Evolutionary conservation across 2,888 invertebrate species (phyloP).

Genomic region (Dasysyrphus tricinctus): DNA sequence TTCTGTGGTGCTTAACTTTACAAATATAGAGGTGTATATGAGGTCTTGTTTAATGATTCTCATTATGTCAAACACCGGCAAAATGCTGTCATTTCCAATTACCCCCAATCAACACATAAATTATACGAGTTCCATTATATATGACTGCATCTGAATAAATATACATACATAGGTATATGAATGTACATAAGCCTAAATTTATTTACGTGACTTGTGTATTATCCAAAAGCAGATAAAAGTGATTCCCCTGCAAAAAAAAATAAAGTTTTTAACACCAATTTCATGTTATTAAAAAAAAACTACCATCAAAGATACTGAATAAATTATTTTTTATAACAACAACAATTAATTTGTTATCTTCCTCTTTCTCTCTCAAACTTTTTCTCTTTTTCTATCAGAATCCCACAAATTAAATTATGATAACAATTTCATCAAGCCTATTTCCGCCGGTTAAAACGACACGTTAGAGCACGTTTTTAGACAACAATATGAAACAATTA

Average conservation of each 20-base stretch:
- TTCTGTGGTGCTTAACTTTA: neutral
- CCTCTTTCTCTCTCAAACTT: neutral
- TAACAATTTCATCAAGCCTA: neutral
- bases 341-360: neutral
- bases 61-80: neutral
- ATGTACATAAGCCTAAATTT: too few species aligned
- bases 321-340: neutral
- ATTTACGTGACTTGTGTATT: neutral
- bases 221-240: neutral
- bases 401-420: neutral
- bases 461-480: neutral
- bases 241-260: constrained; percentile 3
- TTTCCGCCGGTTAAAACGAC: neutral
- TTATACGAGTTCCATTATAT: neutral
- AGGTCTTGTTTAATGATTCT: neutral
- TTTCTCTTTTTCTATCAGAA: neutral
- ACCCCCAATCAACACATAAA: too few species aligned
- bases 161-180: too few species aligned
- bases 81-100: neutral
- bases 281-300: neutral
- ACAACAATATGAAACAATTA: neutral
- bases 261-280: neutral
- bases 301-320: neutral
- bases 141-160: neutral
- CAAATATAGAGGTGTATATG: too few species aligned